Conservation (phyloP, 2,113 vertebrate species). For the Smithornis capensis region DNA sequence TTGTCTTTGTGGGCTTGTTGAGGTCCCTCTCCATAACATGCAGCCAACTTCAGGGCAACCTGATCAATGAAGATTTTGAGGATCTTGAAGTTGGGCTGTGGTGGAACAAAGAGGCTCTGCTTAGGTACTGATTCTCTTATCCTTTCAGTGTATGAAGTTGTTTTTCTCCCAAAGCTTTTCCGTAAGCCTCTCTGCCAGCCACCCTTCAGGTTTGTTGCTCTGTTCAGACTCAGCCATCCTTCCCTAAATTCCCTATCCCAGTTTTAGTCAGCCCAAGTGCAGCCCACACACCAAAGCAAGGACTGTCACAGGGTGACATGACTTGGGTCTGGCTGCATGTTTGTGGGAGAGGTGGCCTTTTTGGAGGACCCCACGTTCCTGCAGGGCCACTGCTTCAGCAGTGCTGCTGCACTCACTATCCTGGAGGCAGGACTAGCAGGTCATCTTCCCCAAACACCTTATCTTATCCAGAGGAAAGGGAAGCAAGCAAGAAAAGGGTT, state of each 20-base stretch:
- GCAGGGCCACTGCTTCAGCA: not conserved
- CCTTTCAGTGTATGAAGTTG: not conserved
- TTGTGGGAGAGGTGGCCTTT: not conserved
- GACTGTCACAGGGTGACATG: not conserved
- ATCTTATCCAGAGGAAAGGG: not conserved
- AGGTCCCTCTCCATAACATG: not conserved
- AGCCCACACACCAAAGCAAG: not conserved
- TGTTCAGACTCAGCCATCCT: not conserved
- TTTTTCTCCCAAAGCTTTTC: not conserved
- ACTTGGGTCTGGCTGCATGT: not conserved
- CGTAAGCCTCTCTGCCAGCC: not conserved
- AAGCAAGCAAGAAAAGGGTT: not conserved
- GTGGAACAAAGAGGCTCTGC: not conserved
- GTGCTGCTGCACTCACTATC: rapidly evolving
- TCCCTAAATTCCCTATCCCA: not conserved
- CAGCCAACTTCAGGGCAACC: not conserved
- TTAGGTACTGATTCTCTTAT: not conserved
- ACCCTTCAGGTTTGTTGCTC: not conserved
- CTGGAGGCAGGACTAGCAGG: not conserved
- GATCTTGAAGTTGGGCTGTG: not conserved
- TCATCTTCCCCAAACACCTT: not conserved
- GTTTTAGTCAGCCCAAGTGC: not conserved
- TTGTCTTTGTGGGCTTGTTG: not conserved
- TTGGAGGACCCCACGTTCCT: not conserved
- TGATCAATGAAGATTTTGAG: not conserved